phyloP scores from a whole-genome alignment of 1,140 invertebrate genomes.

The Drosophila tsacasi region DNA sequence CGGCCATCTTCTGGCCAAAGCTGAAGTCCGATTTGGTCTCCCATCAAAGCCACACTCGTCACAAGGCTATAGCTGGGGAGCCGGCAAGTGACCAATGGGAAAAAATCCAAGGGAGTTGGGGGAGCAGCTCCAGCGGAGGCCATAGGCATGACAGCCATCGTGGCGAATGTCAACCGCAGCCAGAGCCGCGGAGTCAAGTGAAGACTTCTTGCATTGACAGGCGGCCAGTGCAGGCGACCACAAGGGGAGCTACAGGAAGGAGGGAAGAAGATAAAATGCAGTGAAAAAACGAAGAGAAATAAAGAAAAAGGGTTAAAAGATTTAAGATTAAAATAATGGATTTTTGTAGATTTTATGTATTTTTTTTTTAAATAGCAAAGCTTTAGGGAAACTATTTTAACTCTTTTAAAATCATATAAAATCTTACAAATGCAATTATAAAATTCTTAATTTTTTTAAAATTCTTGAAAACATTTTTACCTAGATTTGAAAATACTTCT shows the following conservation, averaged over 20 bases:
- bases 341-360: too few relatives aligned
- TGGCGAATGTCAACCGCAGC: slow-evolving; percentile 63
- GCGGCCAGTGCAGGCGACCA: slow-evolving; percentile 45
- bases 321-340: too few relatives aligned
- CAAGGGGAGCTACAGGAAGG: slow-evolving; percentile 6
- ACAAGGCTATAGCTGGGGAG: background rate
- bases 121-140: slow-evolving; percentile 19
- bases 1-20: slow-evolving; percentile 1
- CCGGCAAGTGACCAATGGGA: background rate
- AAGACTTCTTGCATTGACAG: slow-evolving; percentile 68
- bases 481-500: too few relatives aligned
- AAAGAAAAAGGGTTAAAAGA: background rate
- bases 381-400: too few relatives aligned
- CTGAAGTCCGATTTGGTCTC: slow-evolving; percentile 16
- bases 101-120: background rate
- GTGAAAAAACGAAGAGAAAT: background rate
- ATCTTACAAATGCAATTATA: too few relatives aligned
- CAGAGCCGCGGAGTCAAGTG: slow-evolving; percentile 52
- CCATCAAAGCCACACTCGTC: slow-evolving; percentile 45
- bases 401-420: too few relatives aligned
- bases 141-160: slow-evolving; percentile 51
- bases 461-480: too few relatives aligned
- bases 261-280: background rate
- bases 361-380: too few relatives aligned
- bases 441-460: too few relatives aligned